phyloP scores from a whole-genome alignment of 2,797 vertebrate species.

The Sebastes kiyomatsui region DNA sequence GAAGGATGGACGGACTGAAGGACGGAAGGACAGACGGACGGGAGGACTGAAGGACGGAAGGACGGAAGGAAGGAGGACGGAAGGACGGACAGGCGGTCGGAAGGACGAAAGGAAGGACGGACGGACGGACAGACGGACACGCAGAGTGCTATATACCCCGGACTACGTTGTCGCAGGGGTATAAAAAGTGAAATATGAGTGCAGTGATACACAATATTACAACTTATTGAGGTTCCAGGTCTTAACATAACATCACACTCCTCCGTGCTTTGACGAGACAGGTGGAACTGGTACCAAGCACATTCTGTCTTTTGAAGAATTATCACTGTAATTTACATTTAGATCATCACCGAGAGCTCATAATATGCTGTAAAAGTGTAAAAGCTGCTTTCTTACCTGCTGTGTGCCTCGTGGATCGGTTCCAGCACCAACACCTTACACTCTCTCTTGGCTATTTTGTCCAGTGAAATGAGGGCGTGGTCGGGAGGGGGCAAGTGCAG shows the following conservation, averaged over 20 bases:
- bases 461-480: slow-evolving; percentile 80
- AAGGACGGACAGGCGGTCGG: too few species aligned
- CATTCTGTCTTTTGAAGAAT: neutral
- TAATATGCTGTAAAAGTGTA: neutral
- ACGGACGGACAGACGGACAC: too few species aligned
- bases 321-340: neutral
- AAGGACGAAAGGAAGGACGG: accelerated
- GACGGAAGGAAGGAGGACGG: too few species aligned
- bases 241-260: neutral
- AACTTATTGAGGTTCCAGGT: too few species aligned
- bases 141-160: too few species aligned
- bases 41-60: too few species aligned
- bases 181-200: too few species aligned
- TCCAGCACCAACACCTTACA: slow-evolving; percentile 91
- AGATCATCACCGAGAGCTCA: neutral
- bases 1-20: too few species aligned
- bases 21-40: accelerated
- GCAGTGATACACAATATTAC: too few species aligned
- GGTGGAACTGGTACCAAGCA: too few species aligned
- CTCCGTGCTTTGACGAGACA: neutral
- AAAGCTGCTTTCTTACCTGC: slow-evolving; percentile 30
- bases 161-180: too few species aligned
- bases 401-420: neutral
- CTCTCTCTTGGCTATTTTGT: slow-evolving; percentile 92
- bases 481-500: slow-evolving; percentile 81